phyloP scores from a whole-genome alignment of 2,797 vertebrate genomes.

The Ctenopoma kingsleyae region DNA sequence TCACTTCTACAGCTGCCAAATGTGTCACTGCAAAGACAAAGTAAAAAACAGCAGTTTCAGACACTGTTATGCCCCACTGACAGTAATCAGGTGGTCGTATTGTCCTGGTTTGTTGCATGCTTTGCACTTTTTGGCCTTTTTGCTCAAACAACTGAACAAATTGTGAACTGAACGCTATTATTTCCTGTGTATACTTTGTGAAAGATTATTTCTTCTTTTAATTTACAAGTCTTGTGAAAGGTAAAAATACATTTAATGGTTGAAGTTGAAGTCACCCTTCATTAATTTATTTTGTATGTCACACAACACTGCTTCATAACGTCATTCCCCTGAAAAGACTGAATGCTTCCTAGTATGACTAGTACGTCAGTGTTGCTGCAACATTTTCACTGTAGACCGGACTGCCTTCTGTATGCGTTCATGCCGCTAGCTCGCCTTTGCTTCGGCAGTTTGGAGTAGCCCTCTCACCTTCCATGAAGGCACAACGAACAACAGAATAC shows the following conservation, averaged over 20 bases:
- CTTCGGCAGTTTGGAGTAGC: constrained; percentile 73
- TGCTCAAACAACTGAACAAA: constrained; percentile 29
- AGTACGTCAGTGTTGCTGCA: neutral
- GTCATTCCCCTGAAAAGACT: constrained; percentile 33
- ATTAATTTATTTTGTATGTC: constrained; percentile 69
- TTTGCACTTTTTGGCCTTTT: constrained; percentile 67
- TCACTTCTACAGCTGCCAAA: constrained; percentile 11
- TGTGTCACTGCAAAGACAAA: constrained; percentile 1
- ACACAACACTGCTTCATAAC: constrained; percentile 7
- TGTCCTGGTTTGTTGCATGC: constrained; percentile 67
- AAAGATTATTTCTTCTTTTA: constrained; percentile 57
- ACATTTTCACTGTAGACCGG: constrained; percentile 13
- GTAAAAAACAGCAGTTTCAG: constrained; percentile 2
- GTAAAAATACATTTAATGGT: constrained; percentile 19
- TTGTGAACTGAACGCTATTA: constrained; percentile 31
- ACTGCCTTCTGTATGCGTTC: constrained; percentile 18
- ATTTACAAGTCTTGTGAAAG: constrained; percentile 79
- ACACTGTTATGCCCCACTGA: neutral
- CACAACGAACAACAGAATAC: constrained; percentile 76
- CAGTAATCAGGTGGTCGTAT: constrained; percentile 11
- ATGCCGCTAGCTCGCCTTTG: constrained; percentile 44
- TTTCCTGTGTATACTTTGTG: constrained; percentile 54
- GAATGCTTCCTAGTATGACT: neutral
- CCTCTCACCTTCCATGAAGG: constrained; percentile 93
- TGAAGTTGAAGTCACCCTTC: constrained; percentile 38